These are phyloP conservation scores for Drosophila mayaguana DNA, from an alignment of 2,888 invertebrate species.

Conservation along the genomic window DNA sequence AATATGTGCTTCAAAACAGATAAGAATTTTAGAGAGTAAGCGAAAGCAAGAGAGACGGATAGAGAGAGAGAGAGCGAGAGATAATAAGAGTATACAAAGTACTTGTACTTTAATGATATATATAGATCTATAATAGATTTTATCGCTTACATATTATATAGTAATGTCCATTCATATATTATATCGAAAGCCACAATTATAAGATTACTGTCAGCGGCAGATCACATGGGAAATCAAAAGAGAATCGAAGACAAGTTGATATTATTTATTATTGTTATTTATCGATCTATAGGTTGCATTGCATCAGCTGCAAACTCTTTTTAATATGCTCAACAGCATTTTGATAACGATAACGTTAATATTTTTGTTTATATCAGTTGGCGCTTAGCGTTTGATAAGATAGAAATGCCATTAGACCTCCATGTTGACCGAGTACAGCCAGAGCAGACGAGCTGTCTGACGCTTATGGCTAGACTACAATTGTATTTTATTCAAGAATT, in stretches of 20 bases:
- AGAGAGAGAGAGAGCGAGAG: background rate
- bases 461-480: background rate
- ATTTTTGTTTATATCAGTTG: background rate
- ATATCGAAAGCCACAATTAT: no score
- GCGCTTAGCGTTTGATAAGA: conserved; percentile 1
- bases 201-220: background rate
- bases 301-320: conserved; percentile 37
- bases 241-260: background rate
- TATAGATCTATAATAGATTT: background rate
- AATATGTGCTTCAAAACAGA: background rate
- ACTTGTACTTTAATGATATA: background rate
- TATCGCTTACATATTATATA: background rate
- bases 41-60: background rate
- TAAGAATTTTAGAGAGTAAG: background rate
- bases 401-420: background rate
- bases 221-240: background rate
- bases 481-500: no score
- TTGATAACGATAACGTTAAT: background rate
- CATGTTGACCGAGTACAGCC: background rate
- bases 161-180: background rate
- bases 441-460: background rate
- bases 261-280: background rate
- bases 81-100: background rate
- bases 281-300: conserved; percentile 1
- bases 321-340: background rate